Conservation (phyloP, 2,113 vertebrate genomes). For the Myotis yumanensis region DNA sequence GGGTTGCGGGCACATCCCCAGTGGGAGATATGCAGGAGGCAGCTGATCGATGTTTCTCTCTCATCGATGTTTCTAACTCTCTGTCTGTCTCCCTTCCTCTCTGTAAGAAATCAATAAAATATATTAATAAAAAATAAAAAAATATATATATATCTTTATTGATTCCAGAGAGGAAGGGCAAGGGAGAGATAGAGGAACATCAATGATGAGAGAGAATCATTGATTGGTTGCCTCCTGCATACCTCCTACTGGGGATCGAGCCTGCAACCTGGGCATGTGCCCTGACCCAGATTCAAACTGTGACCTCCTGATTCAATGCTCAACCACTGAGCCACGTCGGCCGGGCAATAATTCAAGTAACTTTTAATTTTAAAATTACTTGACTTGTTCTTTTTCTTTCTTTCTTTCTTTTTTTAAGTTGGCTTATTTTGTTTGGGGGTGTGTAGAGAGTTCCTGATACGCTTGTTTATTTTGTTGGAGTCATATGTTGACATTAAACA, state of each 20-base stretch:
- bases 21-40: no score
- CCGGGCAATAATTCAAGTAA: not conserved
- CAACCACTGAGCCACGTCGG: not conserved
- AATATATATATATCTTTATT: not conserved
- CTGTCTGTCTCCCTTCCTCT: no score
- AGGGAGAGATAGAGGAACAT: not conserved
- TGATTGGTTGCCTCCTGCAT: not conserved
- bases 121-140: no score
- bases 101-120: no score
- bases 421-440: not conserved
- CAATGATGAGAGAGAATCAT: not conserved
- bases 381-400: not conserved
- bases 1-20: no score
- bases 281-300: not conserved
- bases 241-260: not conserved
- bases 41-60: no score
- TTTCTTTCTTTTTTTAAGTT: not conserved
- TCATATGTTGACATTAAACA: conserved; percentile 56
- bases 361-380: conserved; percentile 21
- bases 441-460: not conserved
- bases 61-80: no score
- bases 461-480: not conserved
- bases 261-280: not conserved
- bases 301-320: not conserved
- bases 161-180: not conserved